Conservation (phyloP, 2,113 vertebrate genomes). For the Uria lomvia region DNA sequence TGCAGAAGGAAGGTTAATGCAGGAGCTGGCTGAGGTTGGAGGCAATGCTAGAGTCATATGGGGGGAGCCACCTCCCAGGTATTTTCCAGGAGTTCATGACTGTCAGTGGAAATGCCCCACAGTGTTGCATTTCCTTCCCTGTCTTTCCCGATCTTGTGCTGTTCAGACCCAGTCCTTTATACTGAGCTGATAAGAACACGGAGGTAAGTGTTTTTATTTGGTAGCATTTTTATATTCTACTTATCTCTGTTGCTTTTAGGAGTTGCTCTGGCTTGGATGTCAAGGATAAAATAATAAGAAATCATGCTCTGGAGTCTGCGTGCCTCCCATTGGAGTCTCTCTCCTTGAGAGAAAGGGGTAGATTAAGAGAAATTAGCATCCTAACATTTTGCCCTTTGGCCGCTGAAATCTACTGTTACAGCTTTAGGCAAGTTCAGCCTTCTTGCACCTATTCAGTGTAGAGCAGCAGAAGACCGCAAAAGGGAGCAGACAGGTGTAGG, state of each 20-base stretch:
- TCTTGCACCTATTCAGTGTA: not conserved
- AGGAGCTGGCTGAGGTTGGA: not conserved
- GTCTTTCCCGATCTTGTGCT: not conserved
- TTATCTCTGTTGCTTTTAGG: not conserved
- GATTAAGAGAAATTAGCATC: not conserved
- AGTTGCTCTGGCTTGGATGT: not conserved
- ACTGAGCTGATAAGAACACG: not conserved
- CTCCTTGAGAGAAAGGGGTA: not conserved
- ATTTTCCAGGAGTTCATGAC: not conserved
- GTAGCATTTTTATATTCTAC: not conserved
- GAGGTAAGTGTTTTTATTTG: not conserved
- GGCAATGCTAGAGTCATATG: accelerated
- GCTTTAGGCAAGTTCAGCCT: not conserved
- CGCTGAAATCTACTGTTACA: not conserved
- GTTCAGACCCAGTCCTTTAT: not conserved
- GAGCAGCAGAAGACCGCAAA: not conserved
- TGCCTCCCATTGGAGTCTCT: not conserved
- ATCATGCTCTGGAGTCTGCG: not conserved
- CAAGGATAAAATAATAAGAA: not conserved
- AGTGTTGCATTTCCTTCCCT: not conserved
- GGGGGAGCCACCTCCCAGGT: not conserved
- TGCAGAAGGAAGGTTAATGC: not conserved
- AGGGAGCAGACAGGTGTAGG: not conserved
- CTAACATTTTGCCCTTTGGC: not conserved
- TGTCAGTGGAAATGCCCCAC: not conserved